Base-by-base conservation (phyloP, 2,113 vertebrate species). In the Pandion haliaetus region DNA sequence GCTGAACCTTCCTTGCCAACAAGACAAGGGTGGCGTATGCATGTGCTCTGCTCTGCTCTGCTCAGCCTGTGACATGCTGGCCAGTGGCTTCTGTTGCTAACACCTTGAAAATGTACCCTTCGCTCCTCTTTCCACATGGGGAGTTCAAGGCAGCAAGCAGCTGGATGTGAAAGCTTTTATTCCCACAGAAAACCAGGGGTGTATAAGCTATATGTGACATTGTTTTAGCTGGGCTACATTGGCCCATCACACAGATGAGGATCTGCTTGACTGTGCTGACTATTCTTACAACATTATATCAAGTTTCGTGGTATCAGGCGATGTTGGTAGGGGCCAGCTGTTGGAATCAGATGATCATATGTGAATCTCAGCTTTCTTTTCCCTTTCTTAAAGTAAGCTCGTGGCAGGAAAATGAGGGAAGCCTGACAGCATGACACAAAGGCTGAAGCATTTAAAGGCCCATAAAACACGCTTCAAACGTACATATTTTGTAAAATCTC, bases 401-500 rank as follows among this genome's bases (percentile, higher is more conserved):
- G 1, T 86, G 45, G 31, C 36, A 92, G 77, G 49, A 81, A 94
- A 82, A 34, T 1, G 12, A 85, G 54, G 81, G 77, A 80, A 85
- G 73, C 38, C 54, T 87, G 69, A 65, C 61, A 89, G 54, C 49
- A 31, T 29, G 61, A 65, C 54, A 61, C 62, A 80, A 91, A 94
- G 58, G 57, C 77, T 87, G 80, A 84, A 95, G 73, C 74, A 88
- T 78, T 80, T 82, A 84, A 82, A 89, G 29, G 45, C 38, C 58
- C 40, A 69, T 94, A 87, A 96, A 93, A 76, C 38, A 52, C 4
- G 6, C 44, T 92, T 74, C 77, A 88, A 76, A 84, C 65, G 44
- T 44, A 79, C 6, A 17, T 62, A 36, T 91, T 95, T 93, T 90
- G 62, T 90, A 85, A 91, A 94, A 88, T 49, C 70, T 85, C 78